Base-by-base conservation (phyloP, 2,113 vertebrate genomes). In the Pseudopipra pipra region DNA sequence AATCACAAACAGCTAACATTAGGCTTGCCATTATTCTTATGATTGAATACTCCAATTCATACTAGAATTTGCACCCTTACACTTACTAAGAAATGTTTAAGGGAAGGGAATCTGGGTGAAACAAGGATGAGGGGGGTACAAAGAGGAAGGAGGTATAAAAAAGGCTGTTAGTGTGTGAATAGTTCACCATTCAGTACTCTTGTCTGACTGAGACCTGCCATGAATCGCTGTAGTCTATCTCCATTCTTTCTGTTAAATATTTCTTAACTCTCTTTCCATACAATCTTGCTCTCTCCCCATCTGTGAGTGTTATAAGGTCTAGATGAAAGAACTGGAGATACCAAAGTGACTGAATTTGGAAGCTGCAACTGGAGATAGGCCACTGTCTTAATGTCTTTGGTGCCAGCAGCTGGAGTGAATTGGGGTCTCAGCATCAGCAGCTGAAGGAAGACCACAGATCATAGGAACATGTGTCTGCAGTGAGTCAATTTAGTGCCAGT, bases 81-180 rank as follows among this genome's bases (percentile, higher is more conserved):
- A 67, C 3, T 68, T 44, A 16, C 5, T 47, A 65, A 55, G 30
- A 28, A 51, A 17, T 25, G 7, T 56, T 72, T 71, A 68, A 33
- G 78, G 35, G 15, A 65, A 51, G 9, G 5, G 2, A 54, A 31
- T 63, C 8, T 1, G 1, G 1, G 2, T 0, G 1, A 91, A 68
- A 68, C 12, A 51, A 56, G 35, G 12, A 43, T 0, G 0, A 10
- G 5, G 7, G 51, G 35, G 11, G 0, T 52, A 37, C 4, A 23
- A 25, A 77, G 27, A 55, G 17, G 28, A 73, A 70, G 28, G 12
- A 59, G 4, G 1, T 31, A 11, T 51, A 78, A 78, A 74, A 52
- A 4, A 41, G 8, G 4, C 14, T 35, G 10, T 7, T 12, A 28
- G 8, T 11, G 2, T 39, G 21, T 52, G 15, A 89, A 51, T 3